Conservation (phyloP, 2,797 vertebrate genomes). For the Sebastes trivittatus region DNA sequence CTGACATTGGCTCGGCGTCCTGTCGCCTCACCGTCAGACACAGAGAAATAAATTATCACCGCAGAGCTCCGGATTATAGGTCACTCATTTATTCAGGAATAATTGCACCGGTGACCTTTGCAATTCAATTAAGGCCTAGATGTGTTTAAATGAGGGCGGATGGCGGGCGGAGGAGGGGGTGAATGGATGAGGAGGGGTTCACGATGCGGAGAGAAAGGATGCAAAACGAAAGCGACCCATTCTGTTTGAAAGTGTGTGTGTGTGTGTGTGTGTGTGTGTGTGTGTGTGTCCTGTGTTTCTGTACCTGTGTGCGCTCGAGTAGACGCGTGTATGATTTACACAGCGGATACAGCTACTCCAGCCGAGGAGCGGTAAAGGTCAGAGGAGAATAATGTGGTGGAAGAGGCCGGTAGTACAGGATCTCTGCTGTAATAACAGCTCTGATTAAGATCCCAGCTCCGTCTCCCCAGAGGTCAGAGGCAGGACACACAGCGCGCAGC, state of each 20-base stretch:
- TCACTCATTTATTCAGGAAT: conserved; percentile 87
- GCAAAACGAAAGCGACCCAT: conserved; percentile 41
- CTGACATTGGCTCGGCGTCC: conserved; percentile 65
- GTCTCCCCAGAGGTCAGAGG: conserved; percentile 64
- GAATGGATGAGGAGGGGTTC: neutral
- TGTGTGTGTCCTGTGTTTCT: conserved; percentile 5
- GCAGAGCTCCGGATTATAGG: conserved; percentile 73
- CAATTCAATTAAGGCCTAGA: conserved; percentile 86
- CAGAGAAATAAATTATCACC: conserved; percentile 77
- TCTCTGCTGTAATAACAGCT: conserved; percentile 72
- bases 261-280: conserved; percentile 18
- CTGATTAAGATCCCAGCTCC: conserved; percentile 73
- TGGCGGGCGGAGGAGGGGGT: conserved; percentile 4
- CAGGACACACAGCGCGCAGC: conserved; percentile 43
- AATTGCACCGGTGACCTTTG: conserved; percentile 88
- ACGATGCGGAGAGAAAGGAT: conserved; percentile 24
- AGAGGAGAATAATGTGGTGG: conserved; percentile 78
- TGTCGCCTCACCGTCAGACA: conserved; percentile 71
- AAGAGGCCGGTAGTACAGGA: conserved; percentile 56
- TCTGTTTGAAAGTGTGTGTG: conserved; percentile 31
- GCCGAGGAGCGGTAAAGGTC: conserved; percentile 74
- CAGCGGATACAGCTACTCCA: conserved; percentile 59
- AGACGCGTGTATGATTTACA: conserved; percentile 64
- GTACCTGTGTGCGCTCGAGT: conserved; percentile 12
- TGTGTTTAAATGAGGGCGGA: conserved; percentile 81